Conservation (phyloP, 2,888 invertebrate genomes). For the Mythimna pallens region DNA sequence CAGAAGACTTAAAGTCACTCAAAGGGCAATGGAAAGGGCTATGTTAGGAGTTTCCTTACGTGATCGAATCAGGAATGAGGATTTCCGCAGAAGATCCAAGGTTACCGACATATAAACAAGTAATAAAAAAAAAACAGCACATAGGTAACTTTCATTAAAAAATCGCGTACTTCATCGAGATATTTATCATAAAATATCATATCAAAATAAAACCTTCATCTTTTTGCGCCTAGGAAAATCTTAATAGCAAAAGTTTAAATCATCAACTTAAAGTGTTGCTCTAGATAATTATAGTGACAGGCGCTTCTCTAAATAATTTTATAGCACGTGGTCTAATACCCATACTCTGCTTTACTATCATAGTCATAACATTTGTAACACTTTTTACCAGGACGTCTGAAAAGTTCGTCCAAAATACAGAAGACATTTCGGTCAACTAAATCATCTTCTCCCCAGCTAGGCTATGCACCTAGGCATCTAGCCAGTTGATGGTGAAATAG, state of each 20-base stretch:
- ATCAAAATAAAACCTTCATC: background rate
- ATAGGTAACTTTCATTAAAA: background rate
- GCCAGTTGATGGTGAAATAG: too few relatives aligned
- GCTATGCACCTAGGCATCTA: too few relatives aligned
- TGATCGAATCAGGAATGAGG: too few relatives aligned
- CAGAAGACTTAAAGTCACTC: too few relatives aligned
- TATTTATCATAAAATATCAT: background rate
- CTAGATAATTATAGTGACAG: background rate
- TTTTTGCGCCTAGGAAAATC: slow-evolving; percentile 17
- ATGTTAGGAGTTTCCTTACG: too few relatives aligned
- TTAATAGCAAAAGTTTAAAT: slow-evolving; percentile 5
- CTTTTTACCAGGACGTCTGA: background rate
- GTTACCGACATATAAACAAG: too few relatives aligned
- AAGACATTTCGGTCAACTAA: background rate
- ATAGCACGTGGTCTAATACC: too few relatives aligned
- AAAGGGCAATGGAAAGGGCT: too few relatives aligned
- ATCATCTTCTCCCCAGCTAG: too few relatives aligned
- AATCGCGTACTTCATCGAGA: background rate
- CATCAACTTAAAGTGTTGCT: background rate
- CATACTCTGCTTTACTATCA: too few relatives aligned
- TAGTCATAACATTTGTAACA: background rate
- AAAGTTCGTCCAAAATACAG: background rate
- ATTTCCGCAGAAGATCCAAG: too few relatives aligned
- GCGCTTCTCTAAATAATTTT: background rate
- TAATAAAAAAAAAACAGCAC: background rate